Evolutionary conservation across 2,797 vertebrate species (phyloP), one percentile per base, ranked within the genome.

Genomic region (Margarornis squamiger): DNA sequence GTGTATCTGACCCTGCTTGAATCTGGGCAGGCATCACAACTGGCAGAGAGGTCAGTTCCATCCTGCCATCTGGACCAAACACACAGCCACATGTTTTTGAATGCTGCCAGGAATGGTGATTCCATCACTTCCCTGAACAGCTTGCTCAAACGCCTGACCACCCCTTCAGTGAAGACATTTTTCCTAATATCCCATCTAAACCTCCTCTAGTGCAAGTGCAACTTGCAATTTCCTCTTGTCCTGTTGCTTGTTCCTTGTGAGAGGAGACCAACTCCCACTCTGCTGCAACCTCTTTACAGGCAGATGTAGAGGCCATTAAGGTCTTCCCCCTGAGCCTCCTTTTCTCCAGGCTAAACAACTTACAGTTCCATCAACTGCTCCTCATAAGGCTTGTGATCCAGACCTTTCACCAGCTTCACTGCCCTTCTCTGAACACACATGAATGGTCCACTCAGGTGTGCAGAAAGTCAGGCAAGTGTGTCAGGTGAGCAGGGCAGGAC

Each of bases 11-110:
- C 7, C 10, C 34, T 39, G 36, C 30, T n/a, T 1, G 2, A 62
- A 10, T n/a, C 13, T 1, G 1, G 36, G 13, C 23, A 16, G 34
- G 14, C 30, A 39, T 19, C 1, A 0, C 36, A 49, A 5, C 17
- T 21, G 26, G 17, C 9, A 14, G 17, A 14, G 22, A 55, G 41
- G 8, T 11, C 34, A 14, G 22, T 46, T 43, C 11, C 4, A 7
- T 46, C 29, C 41, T 46, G 21, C 36, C 34, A 38, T 14, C 41
- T 14, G 41, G 27, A 14, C 34, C 12, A 24, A 55, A 67, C 41
- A 39, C 21, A 45, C 9, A 36, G 21, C 39, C n/a, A 45, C 5
- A 2, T 15, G 10, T 7, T 23, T 19, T 45, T 43, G 7, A 45
- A 8, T 2, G 2, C 39, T 65, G 54, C 21, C 51, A 29, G 20